phyloP scores from a whole-genome alignment of 2,888 invertebrate species.

The Amblyteles armatorius region DNA sequence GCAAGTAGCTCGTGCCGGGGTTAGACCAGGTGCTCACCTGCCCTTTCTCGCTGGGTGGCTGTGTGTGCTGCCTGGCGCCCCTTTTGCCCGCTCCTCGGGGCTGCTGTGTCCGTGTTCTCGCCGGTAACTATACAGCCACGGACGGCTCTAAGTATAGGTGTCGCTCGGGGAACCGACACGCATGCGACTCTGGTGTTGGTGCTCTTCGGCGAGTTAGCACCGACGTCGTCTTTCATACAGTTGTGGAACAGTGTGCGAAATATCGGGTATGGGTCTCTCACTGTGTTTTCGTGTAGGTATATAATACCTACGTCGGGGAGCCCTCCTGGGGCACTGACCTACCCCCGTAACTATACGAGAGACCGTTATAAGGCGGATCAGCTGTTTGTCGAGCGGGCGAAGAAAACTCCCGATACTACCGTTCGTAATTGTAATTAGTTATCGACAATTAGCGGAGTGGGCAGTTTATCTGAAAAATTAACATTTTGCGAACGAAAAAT shows the following conservation, averaged over 20 bases:
- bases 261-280: conserved; percentile 25
- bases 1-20: conserved; percentile 78
- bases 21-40: conserved; percentile 83
- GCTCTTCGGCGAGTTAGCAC: conserved; percentile 27
- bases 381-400: conserved; percentile 73
- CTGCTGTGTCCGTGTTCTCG: conserved; percentile 39
- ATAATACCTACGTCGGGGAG: conserved; percentile 51
- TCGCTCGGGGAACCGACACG: conserved; percentile 27
- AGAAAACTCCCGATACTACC: conserved; percentile 23
- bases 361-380: conserved; percentile 80
- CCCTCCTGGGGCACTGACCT: conserved; percentile 82
- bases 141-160: conserved; percentile 40
- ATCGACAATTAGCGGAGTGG: not conserved
- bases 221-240: conserved; percentile 33
- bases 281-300: conserved; percentile 29
- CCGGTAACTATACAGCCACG: conserved; percentile 4
- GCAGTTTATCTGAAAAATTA: not conserved
- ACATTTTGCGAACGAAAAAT: not conserved
- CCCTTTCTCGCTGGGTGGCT: conserved; percentile 81
- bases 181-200: conserved; percentile 46
- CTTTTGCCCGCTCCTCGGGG: conserved; percentile 68
- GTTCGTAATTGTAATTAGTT: conserved; percentile 24
- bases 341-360: conserved; percentile 76
- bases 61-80: conserved; percentile 73
- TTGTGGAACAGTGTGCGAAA: conserved; percentile 31